Percentiles rank a stretch among this genome's conserved stretches.
These are phyloP conservation scores for Scaptomyza polygonia DNA, from an alignment of 2,888 invertebrate genomes.

Conservation along the genomic window DNA sequence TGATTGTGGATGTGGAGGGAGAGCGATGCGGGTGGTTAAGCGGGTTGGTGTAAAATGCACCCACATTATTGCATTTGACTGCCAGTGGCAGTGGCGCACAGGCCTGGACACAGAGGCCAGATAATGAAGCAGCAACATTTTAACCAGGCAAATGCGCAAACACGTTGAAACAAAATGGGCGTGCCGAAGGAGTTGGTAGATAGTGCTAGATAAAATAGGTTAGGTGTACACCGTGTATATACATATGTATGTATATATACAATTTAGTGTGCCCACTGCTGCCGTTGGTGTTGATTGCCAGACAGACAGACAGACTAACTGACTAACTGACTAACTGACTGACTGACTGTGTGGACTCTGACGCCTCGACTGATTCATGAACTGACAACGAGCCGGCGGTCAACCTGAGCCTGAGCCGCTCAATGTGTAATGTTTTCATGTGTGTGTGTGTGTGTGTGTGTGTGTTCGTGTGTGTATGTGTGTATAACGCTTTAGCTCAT, in stretches of 20 bases:
- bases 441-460: slow-evolving; percentile 7
- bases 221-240: neutral
- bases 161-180: slow-evolving; percentile 25
- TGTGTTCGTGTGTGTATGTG: slow-evolving; percentile 18
- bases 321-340: slow-evolving; percentile 34
- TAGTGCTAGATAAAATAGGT: neutral
- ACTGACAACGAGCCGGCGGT: slow-evolving; percentile 67
- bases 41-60: slow-evolving; percentile 51
- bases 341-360: slow-evolving; percentile 40
- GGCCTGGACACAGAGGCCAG: slow-evolving; percentile 57
- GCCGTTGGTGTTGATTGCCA: slow-evolving; percentile 62
- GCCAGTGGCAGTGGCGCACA: slow-evolving; percentile 21
- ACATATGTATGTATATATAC: neutral
- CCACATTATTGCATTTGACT: slow-evolving; percentile 68
- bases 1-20: neutral
- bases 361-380: slow-evolving; percentile 69
- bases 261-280: slow-evolving; percentile 8
- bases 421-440: slow-evolving; percentile 3
- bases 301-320: slow-evolving; percentile 22
- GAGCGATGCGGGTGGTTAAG: neutral
- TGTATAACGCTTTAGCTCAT: slow-evolving; percentile 62
- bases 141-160: slow-evolving; percentile 75
- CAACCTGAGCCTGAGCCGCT: slow-evolving; percentile 65
- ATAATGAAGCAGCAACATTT: slow-evolving; percentile 79
- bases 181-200: neutral